Evolutionary conservation across 2,797 vertebrate genomes (phyloP).

Genomic region (Chanos chanos): DNA sequence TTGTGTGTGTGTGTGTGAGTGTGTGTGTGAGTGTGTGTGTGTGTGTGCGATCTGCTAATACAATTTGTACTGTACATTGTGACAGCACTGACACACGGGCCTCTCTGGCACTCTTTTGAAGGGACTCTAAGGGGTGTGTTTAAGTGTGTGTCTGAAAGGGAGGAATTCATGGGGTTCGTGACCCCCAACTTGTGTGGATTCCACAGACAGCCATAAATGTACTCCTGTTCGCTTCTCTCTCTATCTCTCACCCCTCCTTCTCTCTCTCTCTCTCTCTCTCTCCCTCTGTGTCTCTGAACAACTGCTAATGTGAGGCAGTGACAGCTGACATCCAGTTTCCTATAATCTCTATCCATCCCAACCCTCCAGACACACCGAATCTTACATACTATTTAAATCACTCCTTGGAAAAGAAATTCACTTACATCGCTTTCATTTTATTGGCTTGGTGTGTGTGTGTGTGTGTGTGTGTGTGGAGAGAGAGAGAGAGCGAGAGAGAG

Average conservation of each 20-base stretch:
- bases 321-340: too few species aligned
- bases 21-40: constrained; percentile 46
- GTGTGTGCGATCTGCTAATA: constrained; percentile 31
- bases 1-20: too few species aligned
- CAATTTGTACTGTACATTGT: not conserved
- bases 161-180: not conserved
- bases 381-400: not conserved
- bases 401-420: too few species aligned
- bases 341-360: too few species aligned
- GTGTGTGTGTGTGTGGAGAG: too few species aligned
- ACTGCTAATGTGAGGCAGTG: not conserved
- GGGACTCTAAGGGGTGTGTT: not conserved
- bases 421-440: too few species aligned
- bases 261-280: not conserved
- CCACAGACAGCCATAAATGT: constrained; percentile 23
- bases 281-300: not conserved
- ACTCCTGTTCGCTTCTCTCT: not conserved
- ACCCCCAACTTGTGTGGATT: not conserved
- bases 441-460: too few species aligned
- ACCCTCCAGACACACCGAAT: too few species aligned
- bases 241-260: not conserved
- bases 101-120: too few species aligned
- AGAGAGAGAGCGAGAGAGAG: too few species aligned
- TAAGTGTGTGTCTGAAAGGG: not conserved
- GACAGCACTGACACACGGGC: not conserved